Conservation (phyloP, 2,113 vertebrate species). For the Ptychochromis oligacanthus region DNA sequence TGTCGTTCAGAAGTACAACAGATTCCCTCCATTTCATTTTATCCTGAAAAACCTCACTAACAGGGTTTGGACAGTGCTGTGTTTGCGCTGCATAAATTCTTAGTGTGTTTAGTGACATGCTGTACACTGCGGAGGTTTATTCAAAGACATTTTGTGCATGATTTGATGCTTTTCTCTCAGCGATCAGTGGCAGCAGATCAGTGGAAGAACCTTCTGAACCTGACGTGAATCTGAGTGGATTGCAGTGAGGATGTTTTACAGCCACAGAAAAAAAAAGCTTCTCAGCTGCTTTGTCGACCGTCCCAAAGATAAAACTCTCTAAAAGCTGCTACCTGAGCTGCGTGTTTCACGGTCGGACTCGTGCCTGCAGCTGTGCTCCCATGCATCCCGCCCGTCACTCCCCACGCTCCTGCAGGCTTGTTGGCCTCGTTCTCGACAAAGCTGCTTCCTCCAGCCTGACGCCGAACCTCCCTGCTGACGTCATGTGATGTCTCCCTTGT, state of each 20-base stretch:
- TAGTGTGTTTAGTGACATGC: too few relatives aligned
- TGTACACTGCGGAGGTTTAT: background rate
- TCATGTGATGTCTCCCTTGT: accelerated
- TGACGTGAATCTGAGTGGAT: background rate
- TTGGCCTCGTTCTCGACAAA: too few relatives aligned
- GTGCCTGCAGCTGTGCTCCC: constrained; percentile 25
- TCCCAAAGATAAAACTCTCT: background rate
- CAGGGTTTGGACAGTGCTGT: background rate
- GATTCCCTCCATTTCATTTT: too few relatives aligned
- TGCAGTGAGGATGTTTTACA: too few relatives aligned
- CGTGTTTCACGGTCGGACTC: background rate
- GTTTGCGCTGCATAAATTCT: too few relatives aligned
- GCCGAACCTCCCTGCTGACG: background rate
- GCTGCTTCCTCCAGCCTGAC: background rate
- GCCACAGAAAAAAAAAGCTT: background rate
- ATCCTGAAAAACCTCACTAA: too few relatives aligned
- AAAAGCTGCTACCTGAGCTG: background rate
- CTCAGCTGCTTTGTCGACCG: background rate
- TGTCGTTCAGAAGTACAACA: background rate
- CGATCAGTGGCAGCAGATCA: background rate
- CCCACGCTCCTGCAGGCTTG: background rate
- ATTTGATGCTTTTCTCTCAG: background rate
- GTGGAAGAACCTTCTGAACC: background rate
- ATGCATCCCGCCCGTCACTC: constrained; percentile 5
- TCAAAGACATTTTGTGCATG: background rate